phyloP scores from a whole-genome alignment of 2,888 invertebrate genomes.

The Cosmopolites sordidus region DNA sequence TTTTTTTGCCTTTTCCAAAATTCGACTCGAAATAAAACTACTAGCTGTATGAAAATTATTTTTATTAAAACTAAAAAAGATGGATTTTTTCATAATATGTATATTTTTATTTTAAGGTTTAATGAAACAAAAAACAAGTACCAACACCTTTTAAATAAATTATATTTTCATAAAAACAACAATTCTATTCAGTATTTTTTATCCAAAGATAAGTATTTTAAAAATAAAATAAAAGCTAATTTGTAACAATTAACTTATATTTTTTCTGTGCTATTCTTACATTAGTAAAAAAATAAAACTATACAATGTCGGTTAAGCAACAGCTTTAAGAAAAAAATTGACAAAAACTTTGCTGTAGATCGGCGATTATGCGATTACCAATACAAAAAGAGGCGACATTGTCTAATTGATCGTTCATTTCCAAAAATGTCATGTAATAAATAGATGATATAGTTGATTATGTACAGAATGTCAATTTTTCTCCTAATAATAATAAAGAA shows the following conservation, averaged over 20 bases:
- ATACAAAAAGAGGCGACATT: no score
- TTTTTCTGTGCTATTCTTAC: slow-evolving; percentile 18
- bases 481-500: slow-evolving; percentile 18
- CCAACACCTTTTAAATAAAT: background rate
- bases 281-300: slow-evolving; percentile 33
- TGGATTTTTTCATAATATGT: no score
- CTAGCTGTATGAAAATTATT: no score
- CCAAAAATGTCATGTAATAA: no score
- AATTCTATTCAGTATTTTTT: slow-evolving; percentile 24
- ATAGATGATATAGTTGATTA: no score
- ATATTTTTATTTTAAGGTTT: no score
- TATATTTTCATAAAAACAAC: slow-evolving; percentile 20
- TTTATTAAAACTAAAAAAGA: no score
- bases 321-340: slow-evolving; percentile 25
- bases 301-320: slow-evolving; percentile 30
- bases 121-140: no score
- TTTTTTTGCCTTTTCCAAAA: no score
- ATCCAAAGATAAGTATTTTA: slow-evolving; percentile 15
- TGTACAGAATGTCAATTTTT: slow-evolving; percentile 13
- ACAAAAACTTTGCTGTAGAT: slow-evolving; percentile 7
- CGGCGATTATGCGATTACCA: no score
- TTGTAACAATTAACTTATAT: slow-evolving; percentile 13
- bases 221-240: slow-evolving; percentile 5
- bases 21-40: no score
- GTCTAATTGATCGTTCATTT: no score